A percentile compares a stretch with the other conserved stretches of the same genome.
These are phyloP conservation scores for Rutpela maculata DNA, from an alignment of 2,888 invertebrate genomes.

Conservation along the genomic window DNA sequence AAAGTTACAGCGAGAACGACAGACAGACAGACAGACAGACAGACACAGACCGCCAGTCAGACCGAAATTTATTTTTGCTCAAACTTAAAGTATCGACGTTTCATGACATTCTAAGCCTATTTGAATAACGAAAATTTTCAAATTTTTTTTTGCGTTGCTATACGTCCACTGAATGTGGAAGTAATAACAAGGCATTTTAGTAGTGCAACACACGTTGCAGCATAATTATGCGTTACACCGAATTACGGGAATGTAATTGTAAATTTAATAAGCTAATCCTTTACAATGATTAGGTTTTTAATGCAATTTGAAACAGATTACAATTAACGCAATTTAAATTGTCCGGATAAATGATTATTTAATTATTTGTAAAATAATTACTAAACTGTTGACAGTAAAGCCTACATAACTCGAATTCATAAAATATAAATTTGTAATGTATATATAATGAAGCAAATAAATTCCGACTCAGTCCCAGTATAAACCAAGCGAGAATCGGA, in stretches of 20 bases:
- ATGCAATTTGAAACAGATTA: neutral
- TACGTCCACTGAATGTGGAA: too few species aligned
- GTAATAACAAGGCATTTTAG: too few species aligned
- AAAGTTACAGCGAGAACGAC: too few species aligned
- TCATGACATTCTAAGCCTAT: too few species aligned
- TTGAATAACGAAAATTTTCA: too few species aligned
- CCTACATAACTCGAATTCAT: neutral
- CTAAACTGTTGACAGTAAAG: neutral
- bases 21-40: too few species aligned
- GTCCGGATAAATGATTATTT: neutral
- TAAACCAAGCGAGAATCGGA: neutral
- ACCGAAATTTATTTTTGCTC: too few species aligned
- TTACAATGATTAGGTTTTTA: neutral
- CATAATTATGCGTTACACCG: neutral
- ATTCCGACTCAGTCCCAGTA: neutral
- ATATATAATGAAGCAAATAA: neutral
- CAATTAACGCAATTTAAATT: neutral
- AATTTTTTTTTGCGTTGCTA: too few species aligned
- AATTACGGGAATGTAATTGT: neutral
- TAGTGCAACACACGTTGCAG: neutral
- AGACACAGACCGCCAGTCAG: too few species aligned
- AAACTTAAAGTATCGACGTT: too few species aligned
- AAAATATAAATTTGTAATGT: neutral
- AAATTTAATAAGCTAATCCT: neutral
- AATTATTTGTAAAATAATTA: slow-evolving; percentile 1